phyloP scores from a whole-genome alignment of 1,140 invertebrate genomes.

The Drosophila suzukii region DNA sequence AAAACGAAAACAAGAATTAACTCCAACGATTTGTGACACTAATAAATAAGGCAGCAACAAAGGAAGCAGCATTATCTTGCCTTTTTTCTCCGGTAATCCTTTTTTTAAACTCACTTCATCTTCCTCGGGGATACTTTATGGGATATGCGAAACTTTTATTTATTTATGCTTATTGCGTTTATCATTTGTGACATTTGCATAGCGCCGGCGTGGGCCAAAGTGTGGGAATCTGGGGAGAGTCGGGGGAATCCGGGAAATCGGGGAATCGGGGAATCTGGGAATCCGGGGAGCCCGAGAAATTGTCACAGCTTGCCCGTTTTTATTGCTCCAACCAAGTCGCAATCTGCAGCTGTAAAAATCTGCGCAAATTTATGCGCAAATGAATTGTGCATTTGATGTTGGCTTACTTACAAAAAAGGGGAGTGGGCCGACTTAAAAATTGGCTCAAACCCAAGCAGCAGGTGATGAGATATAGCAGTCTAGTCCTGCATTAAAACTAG shows the following conservation, averaged over 20 bases:
- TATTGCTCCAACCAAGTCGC: slow-evolving; percentile 38
- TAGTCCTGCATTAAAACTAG: too few relatives aligned
- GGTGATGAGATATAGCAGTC: slow-evolving; percentile 9
- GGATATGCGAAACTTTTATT: slow-evolving; percentile 49
- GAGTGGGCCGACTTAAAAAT: slow-evolving; percentile 13
- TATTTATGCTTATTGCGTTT: slow-evolving; percentile 81
- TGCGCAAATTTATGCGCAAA: slow-evolving; percentile 74
- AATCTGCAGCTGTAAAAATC: slow-evolving; percentile 59
- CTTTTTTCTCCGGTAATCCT: slow-evolving; percentile 13
- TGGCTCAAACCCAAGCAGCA: slow-evolving; percentile 4
- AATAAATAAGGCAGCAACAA: slow-evolving; percentile 69
- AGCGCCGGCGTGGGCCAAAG: slow-evolving; percentile 59
- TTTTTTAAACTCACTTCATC: slow-evolving; percentile 45
- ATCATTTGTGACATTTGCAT: slow-evolving; percentile 81
- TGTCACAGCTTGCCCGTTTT: slow-evolving; percentile 72
- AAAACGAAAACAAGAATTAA: slow-evolving; percentile 42
- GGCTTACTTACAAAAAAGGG: slow-evolving; percentile 9
- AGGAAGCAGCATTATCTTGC: slow-evolving; percentile 1
- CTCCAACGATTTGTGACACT: slow-evolving; percentile 79
- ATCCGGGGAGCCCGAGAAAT: slow-evolving; percentile 58
- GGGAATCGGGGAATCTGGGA: slow-evolving; percentile 13
- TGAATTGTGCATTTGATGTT: slow-evolving; percentile 78
- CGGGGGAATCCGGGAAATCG: slow-evolving; percentile 17
- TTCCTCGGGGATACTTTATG: slow-evolving; percentile 35
- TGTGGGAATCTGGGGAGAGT: slow-evolving; percentile 18